Base-by-base conservation (phyloP, 2,888 invertebrate genomes). In the Gasteruption jaculator region DNA sequence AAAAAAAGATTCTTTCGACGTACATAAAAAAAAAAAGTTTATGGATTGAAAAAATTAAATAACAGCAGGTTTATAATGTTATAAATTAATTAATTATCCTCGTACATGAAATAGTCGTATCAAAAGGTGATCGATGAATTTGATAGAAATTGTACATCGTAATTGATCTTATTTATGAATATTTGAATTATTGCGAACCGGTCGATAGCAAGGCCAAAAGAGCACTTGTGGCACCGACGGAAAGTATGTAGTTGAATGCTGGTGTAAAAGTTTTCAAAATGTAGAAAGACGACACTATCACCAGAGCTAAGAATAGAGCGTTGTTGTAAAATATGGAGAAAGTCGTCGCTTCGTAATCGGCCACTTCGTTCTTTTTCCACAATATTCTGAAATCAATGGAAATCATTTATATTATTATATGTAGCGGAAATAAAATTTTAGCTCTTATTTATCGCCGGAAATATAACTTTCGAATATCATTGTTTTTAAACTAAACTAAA, bases 341-440 rank as follows among this genome's bases (percentile, higher is more conserved):
- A 2, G 95, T 96, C 22, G 96, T 99, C 0, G 99, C 96, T 75
- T 99, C 97, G 68, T 94, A 96, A 71, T 99, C 99, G 15, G 97
- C 97, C 8, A 97, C 96, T 76, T 97, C 97, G 72, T 99, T 99
- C 75, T 97, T 97, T 76, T 97, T 96, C 96, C 96, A 99, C 48
- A 99, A 73, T 56, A 97, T 93, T 62, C 97, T 87, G 68, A 29
- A 72, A 71, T 22, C 45, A 41, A 53, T 41, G n/a, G n/a, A n/a
- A 44, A 32, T 38, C 8, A 19, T 43, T 36, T 8, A 35, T 15
- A 30, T 27, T 19, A 22, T 38, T 27, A 38, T 21, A 11, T 22
- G 2, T 33, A 33, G 24, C 5, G 7, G 0, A 26, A 20, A 30
- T 25, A 24, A 1, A 31, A 21, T 11, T 15, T 20, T 16, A 5